These are phyloP conservation scores for Tauraco erythrolophus DNA, from an alignment of 2,113 vertebrate genomes.

Conservation along the genomic window DNA sequence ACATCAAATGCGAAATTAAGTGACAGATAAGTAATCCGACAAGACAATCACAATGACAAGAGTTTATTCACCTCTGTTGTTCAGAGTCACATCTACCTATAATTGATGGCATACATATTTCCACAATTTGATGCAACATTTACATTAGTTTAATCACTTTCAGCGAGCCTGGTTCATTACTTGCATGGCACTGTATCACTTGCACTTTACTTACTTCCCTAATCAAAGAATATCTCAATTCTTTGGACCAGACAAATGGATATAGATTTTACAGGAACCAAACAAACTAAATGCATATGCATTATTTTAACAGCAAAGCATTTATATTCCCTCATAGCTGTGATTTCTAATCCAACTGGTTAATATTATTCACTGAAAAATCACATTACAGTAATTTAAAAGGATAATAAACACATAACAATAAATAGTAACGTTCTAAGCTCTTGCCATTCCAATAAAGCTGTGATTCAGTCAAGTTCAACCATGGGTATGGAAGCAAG, in stretches of 20 bases:
- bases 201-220: conserved; percentile 63
- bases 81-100: conserved; percentile 36
- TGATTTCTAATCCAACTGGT: conserved; percentile 37
- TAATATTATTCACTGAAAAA: conserved; percentile 45
- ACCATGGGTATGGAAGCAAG: background rate
- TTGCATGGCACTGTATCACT: conserved; percentile 39
- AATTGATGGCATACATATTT: conserved; percentile 65
- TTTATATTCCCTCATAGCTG: conserved; percentile 47
- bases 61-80: conserved; percentile 67
- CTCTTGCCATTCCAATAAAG: background rate
- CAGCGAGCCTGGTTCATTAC: conserved; percentile 35
- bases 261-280: conserved; percentile 65
- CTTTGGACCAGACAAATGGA: conserved; percentile 53
- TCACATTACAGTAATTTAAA: conserved; percentile 45
- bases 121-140: conserved; percentile 57
- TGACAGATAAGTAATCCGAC: conserved; percentile 72
- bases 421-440: conserved; percentile 2
- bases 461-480: conserved; percentile 20
- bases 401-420: conserved; percentile 47
- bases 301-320: conserved; percentile 49
- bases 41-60: conserved; percentile 59
- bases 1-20: conserved; percentile 54
- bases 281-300: conserved; percentile 48
- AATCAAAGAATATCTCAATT: conserved; percentile 58
- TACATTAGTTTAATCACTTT: conserved; percentile 69